Conservation (phyloP, 1,140 invertebrate species). For the Eubasilissa regina region DNA sequence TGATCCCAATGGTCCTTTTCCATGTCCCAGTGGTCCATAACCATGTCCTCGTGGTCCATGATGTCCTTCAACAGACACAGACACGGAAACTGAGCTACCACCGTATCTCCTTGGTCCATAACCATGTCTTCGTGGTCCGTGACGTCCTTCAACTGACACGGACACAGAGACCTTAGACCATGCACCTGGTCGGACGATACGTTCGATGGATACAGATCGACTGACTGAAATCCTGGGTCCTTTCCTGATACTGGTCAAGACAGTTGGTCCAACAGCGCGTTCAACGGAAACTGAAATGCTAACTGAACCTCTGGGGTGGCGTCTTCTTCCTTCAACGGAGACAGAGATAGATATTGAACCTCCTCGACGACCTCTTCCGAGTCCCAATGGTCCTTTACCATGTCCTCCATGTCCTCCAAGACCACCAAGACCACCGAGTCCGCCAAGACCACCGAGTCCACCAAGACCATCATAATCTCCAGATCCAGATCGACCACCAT, state of each 20-base stretch:
- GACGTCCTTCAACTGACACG: background rate
- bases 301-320: background rate
- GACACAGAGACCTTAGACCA: background rate
- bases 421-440: conserved; percentile 12
- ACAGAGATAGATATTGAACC: background rate
- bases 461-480: background rate
- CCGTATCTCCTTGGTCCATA: no score
- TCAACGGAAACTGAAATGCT: background rate
- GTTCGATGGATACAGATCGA: no score
- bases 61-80: background rate
- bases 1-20: background rate
- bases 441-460: conserved; percentile 19
- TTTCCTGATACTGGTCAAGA: no score
- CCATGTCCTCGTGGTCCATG: background rate
- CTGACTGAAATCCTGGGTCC: no score
- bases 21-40: conserved; percentile 24
- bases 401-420: conserved; percentile 10
- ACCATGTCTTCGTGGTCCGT: background rate
- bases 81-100: background rate
- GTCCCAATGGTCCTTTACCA: background rate
- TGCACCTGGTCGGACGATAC: no score
- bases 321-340: background rate
- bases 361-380: background rate
- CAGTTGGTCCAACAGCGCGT: background rate
- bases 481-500: conserved; percentile 10